These are phyloP conservation scores for Muraenolepis orangiensis DNA, from an alignment of 2,797 vertebrate genomes.

Conservation along the genomic window DNA sequence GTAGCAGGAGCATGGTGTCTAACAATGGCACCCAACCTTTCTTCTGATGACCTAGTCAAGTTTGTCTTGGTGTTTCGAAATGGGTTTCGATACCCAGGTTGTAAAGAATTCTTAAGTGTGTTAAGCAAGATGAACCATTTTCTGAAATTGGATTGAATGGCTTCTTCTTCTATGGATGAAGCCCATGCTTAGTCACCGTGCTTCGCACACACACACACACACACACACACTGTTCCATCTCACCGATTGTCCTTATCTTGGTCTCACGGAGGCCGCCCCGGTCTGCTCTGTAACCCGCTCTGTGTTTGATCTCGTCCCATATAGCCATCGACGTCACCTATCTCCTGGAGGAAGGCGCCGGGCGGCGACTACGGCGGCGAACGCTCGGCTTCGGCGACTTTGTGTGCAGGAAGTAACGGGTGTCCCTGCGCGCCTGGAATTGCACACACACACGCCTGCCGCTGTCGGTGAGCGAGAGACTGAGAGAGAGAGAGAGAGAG, in stretches of 20 bases:
- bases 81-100: too few species aligned
- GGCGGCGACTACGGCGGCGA: conserved; percentile 84
- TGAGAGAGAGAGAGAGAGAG: too few species aligned
- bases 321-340: conserved; percentile 97
- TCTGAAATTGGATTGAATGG: background rate
- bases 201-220: background rate
- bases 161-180: background rate
- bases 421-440: conserved; percentile 46
- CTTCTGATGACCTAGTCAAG: background rate
- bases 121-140: background rate
- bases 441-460: conserved; percentile 50
- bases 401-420: conserved; percentile 85
- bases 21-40: too few species aligned
- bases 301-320: conserved; percentile 43
- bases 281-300: background rate
- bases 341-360: conserved; percentile 92
- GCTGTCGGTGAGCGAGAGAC: conserved; percentile 33
- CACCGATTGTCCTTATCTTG: background rate
- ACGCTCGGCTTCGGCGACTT: conserved; percentile 87
- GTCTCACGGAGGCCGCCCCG: background rate
- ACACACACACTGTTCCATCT: background rate
- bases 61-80: background rate
- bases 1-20: too few species aligned
- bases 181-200: background rate
- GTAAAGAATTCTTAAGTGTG: background rate